Conservation (phyloP, 2,113 vertebrate genomes). For the Pachypanchax playfairii region DNA sequence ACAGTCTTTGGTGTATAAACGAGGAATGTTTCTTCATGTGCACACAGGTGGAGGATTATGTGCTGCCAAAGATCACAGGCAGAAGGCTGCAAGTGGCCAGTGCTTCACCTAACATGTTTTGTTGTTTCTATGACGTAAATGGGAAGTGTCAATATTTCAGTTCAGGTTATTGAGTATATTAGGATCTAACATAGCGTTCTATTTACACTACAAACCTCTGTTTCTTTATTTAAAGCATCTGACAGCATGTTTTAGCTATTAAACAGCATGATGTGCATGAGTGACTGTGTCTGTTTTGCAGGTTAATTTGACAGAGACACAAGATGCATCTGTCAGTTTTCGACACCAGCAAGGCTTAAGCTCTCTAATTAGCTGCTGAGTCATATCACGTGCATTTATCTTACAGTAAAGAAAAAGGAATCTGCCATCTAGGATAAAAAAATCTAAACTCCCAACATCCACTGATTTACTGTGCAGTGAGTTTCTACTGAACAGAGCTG, state of each 20-base stretch:
- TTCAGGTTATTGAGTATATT: too few species aligned
- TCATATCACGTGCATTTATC: constrained; percentile 11
- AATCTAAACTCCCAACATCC: not conserved
- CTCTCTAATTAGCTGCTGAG: constrained; percentile 24
- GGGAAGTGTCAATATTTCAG: too few species aligned
- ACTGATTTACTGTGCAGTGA: constrained; percentile 35
- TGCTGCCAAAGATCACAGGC: too few species aligned
- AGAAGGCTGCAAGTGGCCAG: too few species aligned
- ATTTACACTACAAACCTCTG: not conserved
- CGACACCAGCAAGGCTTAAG: constrained; percentile 9
- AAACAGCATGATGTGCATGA: constrained; percentile 17
- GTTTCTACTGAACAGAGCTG: constrained; percentile 16
- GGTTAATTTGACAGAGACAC: constrained; percentile 45
- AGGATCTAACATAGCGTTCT: not conserved
- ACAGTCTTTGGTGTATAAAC: too few species aligned
- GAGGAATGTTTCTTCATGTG: too few species aligned
- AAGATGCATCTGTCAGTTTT: constrained; percentile 9
- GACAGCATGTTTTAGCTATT: constrained; percentile 7
- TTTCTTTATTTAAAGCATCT: not conserved
- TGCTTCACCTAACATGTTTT: too few species aligned
- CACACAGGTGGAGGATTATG: too few species aligned
- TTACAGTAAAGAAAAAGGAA: constrained; percentile 10
- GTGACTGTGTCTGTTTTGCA: constrained; percentile 16
- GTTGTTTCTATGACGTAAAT: too few species aligned
- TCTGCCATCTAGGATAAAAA: not conserved